Evolutionary conservation across 1,140 invertebrate genomes (phyloP), one percentile per base, ranked within the genome.

Genomic region (Cotesia vestalis): DNA sequence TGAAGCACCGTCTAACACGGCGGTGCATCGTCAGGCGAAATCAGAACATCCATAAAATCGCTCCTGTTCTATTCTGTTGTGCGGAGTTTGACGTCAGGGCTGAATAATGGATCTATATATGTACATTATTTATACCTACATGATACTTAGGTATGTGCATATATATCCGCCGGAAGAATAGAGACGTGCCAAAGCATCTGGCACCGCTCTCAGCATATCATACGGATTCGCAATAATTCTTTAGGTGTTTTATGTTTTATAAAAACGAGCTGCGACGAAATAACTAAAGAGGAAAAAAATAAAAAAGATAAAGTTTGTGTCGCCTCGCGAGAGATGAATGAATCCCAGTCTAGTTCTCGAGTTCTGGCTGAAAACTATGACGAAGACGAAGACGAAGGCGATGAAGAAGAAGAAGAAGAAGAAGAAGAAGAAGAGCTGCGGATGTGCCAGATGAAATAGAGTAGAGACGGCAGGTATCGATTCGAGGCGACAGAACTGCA

Each of bases 401-500:
- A 27, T 27, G 14, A 46, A 14, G n/a, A 17, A 63, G 12, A 63
- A 27, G 35, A 17, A 63, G 12, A 63, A 27, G 27, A 27, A 27
- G 38, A 46, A 14, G 38, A 51, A 14, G 17, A 27, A 8, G n/a
- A 17, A 63, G 12, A 63, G 12, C 34, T 9, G 14, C 6, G 20
- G 40, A 11, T 2, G 14, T 52, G 40, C 5, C 46, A 66, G 14
- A 52, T 27, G 53, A 59, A 17, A 68, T 9, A 53, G 52, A 67
- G 38, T 9, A 53, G 52, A 67, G 38, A 35, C 9, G 38, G 8
- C 14, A 67, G 14, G 11, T 67, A 67, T 67, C 66, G 66, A 67
- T 67, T 67, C 1, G 14, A 67, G 52, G n/a, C 14, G 66, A 20
- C 46, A 64, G 40, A 71, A 71, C 62, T 71, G 51, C 61, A 71